These are phyloP conservation scores for Centropus unirufus DNA, from an alignment of 2,113 vertebrate species.

Conservation along the genomic window DNA sequence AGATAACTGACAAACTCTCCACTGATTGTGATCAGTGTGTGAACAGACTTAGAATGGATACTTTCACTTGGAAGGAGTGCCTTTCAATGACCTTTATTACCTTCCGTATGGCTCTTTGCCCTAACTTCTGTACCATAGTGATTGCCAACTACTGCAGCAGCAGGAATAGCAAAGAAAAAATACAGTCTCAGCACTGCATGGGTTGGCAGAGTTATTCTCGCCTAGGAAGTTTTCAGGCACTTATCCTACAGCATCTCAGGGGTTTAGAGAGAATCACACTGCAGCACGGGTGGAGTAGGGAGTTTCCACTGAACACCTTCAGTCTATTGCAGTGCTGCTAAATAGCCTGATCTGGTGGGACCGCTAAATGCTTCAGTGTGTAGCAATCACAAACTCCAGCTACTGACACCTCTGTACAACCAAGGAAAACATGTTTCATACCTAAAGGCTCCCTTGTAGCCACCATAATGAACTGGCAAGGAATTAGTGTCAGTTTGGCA, in stretches of 20 bases:
- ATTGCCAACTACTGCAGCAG: background rate
- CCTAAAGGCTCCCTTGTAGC: background rate
- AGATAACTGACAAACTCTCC: background rate
- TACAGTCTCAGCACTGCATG: background rate
- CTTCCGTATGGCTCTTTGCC: background rate
- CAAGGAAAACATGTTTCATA: background rate
- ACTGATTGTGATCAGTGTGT: background rate
- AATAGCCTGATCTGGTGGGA: background rate
- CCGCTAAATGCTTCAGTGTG: background rate
- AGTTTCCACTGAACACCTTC: background rate
- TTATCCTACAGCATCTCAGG: background rate
- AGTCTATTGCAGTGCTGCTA: background rate
- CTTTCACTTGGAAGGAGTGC: accelerated
- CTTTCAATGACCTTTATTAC: background rate
- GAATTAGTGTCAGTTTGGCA: background rate
- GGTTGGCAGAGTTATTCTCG: accelerated
- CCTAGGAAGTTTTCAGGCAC: background rate
- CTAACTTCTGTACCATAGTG: background rate
- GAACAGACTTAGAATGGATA: background rate
- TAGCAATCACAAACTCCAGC: background rate
- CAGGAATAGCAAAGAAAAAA: background rate
- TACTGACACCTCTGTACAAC: background rate
- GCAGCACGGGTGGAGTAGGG: background rate
- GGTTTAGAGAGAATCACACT: background rate
- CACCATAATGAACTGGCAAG: background rate